A percentile compares a stretch with the other conserved stretches of the same genome.
These are phyloP conservation scores for Malacoctenus gilli DNA, from an alignment of 2,797 vertebrate genomes.

Conservation along the genomic window DNA sequence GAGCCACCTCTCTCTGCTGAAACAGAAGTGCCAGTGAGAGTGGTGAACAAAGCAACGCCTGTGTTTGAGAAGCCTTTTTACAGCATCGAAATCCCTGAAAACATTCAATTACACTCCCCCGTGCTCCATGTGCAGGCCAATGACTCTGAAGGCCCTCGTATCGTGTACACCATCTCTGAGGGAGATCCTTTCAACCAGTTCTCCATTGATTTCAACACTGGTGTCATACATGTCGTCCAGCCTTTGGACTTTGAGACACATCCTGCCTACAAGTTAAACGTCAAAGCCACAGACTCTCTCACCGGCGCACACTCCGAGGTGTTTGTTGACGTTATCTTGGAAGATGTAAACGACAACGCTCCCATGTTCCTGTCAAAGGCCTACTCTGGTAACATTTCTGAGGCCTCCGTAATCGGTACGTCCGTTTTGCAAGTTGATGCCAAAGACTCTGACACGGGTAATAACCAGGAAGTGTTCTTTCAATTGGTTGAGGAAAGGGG, in stretches of 20 bases:
- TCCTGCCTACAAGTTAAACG: conserved; percentile 93
- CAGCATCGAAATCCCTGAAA: conserved; percentile 94
- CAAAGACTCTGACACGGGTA: conserved; percentile 89
- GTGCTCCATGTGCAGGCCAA: conserved; percentile 93
- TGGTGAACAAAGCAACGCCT: conserved; percentile 95
- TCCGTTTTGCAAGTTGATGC: conserved; percentile 87
- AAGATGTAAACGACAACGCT: conserved; percentile 94
- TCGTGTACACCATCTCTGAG: conserved; percentile 94
- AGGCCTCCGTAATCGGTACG: conserved; percentile 90
- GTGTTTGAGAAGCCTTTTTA: conserved; percentile 98
- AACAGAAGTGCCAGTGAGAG: conserved; percentile 87
- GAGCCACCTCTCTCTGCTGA: conserved; percentile 88
- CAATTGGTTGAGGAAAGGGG: conserved; percentile 87
- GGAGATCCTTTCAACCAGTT: conserved; percentile 97
- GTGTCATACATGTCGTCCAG: conserved; percentile 89
- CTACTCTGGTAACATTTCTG: conserved; percentile 88
- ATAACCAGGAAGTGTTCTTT: conserved; percentile 90
- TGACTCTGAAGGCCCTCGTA: conserved; percentile 93
- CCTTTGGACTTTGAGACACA: conserved; percentile 94
- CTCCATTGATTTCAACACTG: conserved; percentile 95
- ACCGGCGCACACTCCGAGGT: conserved; percentile 92
- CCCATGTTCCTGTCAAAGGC: conserved; percentile 85
- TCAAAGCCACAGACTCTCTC: conserved; percentile 93
- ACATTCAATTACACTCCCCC: conserved; percentile 88
- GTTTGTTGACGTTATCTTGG: conserved; percentile 94